phyloP scores from a whole-genome alignment of 2,113 vertebrate genomes.

The Capreolus pygargus region DNA sequence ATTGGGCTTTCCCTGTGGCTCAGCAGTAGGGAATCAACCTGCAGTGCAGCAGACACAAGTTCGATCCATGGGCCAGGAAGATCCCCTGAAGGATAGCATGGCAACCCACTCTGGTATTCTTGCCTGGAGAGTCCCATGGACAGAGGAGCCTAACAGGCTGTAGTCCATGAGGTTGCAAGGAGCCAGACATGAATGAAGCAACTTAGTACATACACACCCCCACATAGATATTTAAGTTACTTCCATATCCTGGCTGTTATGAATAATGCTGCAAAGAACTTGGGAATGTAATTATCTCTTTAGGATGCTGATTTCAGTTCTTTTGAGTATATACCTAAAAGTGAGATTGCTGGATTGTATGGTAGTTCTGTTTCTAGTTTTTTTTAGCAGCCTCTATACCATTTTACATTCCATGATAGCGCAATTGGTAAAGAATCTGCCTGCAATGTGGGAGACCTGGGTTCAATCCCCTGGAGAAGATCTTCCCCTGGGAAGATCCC shows the following conservation, averaged over 20 bases:
- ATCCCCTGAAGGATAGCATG: background rate
- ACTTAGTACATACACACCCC: too few species aligned
- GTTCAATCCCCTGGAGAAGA: too few species aligned
- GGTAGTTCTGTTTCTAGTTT: background rate
- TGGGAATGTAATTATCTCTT: background rate
- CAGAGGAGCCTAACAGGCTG: background rate
- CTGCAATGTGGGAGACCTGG: too few species aligned
- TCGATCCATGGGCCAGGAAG: background rate
- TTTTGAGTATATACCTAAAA: background rate
- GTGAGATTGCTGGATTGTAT: background rate
- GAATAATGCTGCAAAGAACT: background rate
- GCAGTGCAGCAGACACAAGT: accelerated
- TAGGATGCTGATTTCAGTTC: too few species aligned
- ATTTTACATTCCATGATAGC: background rate
- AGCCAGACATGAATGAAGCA: too few species aligned
- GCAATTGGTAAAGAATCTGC: too few species aligned
- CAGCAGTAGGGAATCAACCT: background rate
- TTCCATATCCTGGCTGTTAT: background rate
- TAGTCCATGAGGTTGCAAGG: background rate
- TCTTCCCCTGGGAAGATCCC: too few species aligned
- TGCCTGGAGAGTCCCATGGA: background rate
- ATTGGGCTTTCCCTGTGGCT: background rate
- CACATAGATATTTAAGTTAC: too few species aligned
- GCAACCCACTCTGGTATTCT: background rate
- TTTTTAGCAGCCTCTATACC: background rate